A percentile compares a stretch with the other conserved stretches of the same genome.
Evolutionary conservation across 1,140 invertebrate species (phyloP).

Genomic region (Drosophila ambigua): DNA sequence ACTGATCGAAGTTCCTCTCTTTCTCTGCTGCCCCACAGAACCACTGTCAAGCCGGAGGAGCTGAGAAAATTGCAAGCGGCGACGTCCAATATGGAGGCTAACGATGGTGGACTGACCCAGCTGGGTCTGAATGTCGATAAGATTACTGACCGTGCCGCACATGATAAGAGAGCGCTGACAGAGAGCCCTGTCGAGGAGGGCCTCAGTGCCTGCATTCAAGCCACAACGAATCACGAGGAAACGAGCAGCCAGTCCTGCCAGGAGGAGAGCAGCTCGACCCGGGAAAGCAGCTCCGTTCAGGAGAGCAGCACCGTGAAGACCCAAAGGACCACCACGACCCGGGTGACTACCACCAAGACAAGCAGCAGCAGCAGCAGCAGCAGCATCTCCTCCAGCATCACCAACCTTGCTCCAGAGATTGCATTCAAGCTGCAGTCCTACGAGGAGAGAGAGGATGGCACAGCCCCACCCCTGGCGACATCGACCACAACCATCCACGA

Average conservation of each 20-base stretch:
- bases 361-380: slow-evolving; percentile 47
- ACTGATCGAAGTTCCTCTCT: slow-evolving; percentile 20
- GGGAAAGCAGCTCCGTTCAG: slow-evolving; percentile 33
- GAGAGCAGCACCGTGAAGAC: slow-evolving; percentile 34
- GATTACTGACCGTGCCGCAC: slow-evolving; percentile 60
- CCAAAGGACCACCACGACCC: slow-evolving; percentile 59
- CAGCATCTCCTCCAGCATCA: slow-evolving; percentile 36
- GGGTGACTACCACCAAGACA: slow-evolving; percentile 59
- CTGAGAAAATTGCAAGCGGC: slow-evolving; percentile 47
- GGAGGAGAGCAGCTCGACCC: slow-evolving; percentile 18
- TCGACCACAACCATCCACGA: slow-evolving; percentile 60
- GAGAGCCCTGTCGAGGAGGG: slow-evolving; percentile 2
- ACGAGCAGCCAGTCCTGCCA: slow-evolving; percentile 28
- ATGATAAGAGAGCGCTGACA: slow-evolving; percentile 12
- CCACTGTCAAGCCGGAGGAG: slow-evolving; percentile 69
- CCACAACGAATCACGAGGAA: slow-evolving; percentile 33
- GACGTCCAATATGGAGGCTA: slow-evolving; percentile 61
- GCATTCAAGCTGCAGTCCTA: slow-evolving; percentile 76
- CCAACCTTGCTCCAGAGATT: slow-evolving; percentile 41
- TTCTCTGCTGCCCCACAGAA: slow-evolving; percentile 39
- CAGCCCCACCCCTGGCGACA: neutral
- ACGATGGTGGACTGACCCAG: slow-evolving; percentile 24
- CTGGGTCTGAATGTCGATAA: slow-evolving; percentile 55
- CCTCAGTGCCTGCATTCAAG: slow-evolving; percentile 6
- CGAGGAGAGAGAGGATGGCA: slow-evolving; percentile 33